phyloP scores from a whole-genome alignment of 2,888 invertebrate genomes.

The Melikaiella ostensackeni region DNA sequence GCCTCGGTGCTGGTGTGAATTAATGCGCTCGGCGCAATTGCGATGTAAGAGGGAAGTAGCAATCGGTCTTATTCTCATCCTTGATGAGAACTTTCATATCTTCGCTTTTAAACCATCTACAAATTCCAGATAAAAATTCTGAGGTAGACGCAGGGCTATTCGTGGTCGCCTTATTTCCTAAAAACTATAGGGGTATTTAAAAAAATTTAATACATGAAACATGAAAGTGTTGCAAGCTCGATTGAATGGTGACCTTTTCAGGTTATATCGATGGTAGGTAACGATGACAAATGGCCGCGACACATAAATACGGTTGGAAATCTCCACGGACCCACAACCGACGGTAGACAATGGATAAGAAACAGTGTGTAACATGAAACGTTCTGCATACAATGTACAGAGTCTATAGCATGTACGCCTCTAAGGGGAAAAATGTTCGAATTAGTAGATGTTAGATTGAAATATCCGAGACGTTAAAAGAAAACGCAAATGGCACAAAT shows the following conservation, averaged over 20 bases:
- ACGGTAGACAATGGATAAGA: neutral
- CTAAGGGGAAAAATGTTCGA: no score
- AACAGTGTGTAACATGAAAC: neutral
- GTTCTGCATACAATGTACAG: conserved; percentile 8
- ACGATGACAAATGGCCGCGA: conserved; percentile 24
- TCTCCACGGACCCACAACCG: neutral
- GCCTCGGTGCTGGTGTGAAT: neutral
- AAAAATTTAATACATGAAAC: no score
- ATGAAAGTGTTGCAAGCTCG: neutral
- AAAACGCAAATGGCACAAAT: no score
- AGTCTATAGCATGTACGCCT: neutral
- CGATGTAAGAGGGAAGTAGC: neutral
- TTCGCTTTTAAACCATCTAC: neutral
- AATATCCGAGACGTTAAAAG: no score
- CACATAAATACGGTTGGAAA: conserved; percentile 1
- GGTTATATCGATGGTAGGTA: neutral
- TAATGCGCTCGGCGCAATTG: neutral
- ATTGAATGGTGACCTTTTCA: neutral
- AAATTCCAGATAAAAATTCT: neutral
- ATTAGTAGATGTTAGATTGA: no score
- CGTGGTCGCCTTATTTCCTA: no score
- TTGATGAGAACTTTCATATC: conserved; percentile 3
- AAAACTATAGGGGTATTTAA: no score
- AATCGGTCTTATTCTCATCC: conserved; percentile 1
- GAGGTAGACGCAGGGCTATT: no score